Percentiles rank a stretch among this genome's conserved stretches.
Evolutionary conservation across 2,888 invertebrate genomes (phyloP).

Genomic region (Strigamia transsilvanica): DNA sequence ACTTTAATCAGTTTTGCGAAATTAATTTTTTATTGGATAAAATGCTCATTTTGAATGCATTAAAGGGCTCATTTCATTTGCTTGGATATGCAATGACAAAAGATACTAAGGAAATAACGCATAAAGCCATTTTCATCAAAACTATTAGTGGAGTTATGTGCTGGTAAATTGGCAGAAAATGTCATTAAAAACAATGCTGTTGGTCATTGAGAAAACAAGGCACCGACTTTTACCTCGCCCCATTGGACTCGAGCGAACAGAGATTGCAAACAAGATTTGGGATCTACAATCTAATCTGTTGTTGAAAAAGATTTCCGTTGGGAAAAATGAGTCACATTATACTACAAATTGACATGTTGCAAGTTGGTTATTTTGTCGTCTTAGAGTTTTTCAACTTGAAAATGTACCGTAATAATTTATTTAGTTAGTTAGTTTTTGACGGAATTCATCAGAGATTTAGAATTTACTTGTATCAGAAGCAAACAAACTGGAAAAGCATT

Average conservation of each 20-base stretch:
- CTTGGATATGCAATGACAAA: background rate
- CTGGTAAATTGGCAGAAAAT: slow-evolving; percentile 4
- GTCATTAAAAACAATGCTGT: slow-evolving; percentile 18
- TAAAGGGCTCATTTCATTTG: too few relatives aligned
- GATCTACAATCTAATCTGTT: slow-evolving; percentile 7
- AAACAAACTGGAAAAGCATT: too few relatives aligned
- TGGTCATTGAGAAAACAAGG: slow-evolving; percentile 3
- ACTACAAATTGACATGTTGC: slow-evolving; percentile 13
- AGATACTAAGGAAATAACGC: background rate
- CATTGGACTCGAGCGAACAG: slow-evolving; percentile 15
- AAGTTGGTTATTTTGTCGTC: background rate
- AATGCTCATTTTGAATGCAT: too few relatives aligned
- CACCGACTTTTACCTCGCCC: background rate
- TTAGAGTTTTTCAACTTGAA: background rate
- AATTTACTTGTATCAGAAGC: too few relatives aligned
- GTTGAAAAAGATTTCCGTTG: slow-evolving; percentile 20
- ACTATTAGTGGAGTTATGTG: background rate
- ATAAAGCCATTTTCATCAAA: background rate
- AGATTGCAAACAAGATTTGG: slow-evolving; percentile 24
- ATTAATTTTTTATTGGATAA: too few relatives aligned
- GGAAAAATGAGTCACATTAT: slow-evolving; percentile 2
- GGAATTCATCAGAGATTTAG: too few relatives aligned
- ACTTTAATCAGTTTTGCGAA: too few relatives aligned
- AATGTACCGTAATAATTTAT: background rate
- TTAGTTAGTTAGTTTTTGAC: background rate